Conservation (phyloP, 2,113 vertebrate genomes). For the Ailuropoda melanoleuca region DNA sequence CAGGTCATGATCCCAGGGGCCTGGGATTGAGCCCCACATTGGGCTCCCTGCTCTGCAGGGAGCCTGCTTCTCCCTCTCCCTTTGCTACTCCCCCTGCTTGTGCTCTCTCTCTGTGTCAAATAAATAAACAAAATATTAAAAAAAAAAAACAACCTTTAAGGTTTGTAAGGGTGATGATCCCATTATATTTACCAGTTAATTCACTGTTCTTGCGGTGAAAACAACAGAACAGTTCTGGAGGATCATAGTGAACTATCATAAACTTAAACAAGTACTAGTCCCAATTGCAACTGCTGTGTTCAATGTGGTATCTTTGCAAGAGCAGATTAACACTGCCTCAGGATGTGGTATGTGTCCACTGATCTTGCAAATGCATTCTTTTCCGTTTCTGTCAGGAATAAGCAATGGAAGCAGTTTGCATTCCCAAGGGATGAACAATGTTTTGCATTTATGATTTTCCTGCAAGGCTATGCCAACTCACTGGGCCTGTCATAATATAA, state of each 20-base stretch:
- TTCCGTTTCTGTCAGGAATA: neutral
- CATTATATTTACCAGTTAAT: neutral
- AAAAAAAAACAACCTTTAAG: neutral
- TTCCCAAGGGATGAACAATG: neutral
- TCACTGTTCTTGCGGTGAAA: neutral
- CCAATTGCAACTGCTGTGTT: neutral
- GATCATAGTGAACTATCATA: neutral
- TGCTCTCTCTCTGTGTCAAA: neutral
- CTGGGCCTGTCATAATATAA: neutral
- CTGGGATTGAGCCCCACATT: neutral
- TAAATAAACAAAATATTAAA: neutral
- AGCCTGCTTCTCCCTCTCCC: neutral
- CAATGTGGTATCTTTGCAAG: neutral
- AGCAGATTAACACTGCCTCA: neutral
- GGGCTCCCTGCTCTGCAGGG: neutral
- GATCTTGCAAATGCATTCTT: neutral
- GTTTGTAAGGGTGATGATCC: neutral
- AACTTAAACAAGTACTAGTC: neutral
- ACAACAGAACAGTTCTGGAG: neutral
- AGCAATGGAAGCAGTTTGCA: neutral
- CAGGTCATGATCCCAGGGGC: neutral
- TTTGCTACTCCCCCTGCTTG: neutral
- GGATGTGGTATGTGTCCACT: neutral
- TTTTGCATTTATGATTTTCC: conserved; percentile 6
- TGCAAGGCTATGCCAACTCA: neutral